Conservation (phyloP, 2,113 vertebrate genomes). For the Sitta europaea region DNA sequence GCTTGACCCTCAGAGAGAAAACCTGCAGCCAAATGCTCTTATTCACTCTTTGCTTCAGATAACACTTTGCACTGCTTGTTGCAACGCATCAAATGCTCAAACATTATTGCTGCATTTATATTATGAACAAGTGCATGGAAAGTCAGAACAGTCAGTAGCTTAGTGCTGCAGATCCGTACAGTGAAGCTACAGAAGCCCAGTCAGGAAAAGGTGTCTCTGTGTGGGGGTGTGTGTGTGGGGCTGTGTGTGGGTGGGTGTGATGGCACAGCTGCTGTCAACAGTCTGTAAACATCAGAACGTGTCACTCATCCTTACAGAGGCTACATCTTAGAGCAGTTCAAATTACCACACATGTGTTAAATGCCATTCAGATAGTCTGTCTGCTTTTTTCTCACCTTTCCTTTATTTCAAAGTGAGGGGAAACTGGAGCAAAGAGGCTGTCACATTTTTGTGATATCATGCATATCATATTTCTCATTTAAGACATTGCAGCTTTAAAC, state of each 20-base stretch:
- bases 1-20: neutral
- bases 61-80: neutral
- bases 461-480: neutral
- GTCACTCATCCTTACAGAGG: neutral
- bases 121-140: neutral
- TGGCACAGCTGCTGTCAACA: neutral
- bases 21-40: neutral
- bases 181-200: neutral
- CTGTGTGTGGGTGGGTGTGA: rapidly evolving
- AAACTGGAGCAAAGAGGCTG: neutral
- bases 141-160: neutral
- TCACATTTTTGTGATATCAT: too few relatives aligned
- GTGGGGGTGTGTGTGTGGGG: too few relatives aligned
- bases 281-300: neutral
- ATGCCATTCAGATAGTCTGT: neutral
- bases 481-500: neutral
- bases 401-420: neutral
- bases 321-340: neutral
- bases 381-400: neutral
- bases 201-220: neutral
- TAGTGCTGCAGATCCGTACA: neutral
- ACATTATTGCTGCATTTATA: neutral
- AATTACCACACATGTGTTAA: neutral
- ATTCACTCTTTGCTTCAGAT: neutral
- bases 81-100: neutral